Base-by-base conservation (phyloP, 2,113 vertebrate genomes). In the Sarotherodon lohbergeri region DNA sequence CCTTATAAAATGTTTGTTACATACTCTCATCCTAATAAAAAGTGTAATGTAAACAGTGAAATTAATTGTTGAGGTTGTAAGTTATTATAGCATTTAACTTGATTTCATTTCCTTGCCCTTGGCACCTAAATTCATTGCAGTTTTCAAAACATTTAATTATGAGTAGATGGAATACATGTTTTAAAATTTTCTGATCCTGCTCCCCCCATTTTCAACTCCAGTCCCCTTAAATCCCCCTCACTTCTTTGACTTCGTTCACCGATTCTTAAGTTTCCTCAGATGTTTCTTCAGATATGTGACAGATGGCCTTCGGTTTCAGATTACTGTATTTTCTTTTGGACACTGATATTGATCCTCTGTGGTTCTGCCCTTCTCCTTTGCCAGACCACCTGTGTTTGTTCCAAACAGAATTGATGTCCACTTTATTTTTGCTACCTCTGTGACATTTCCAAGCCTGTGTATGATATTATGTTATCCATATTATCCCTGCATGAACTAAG, bases 281-380 rank as follows among this genome's bases (percentile, higher is more conserved):
- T 39, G 50, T 85, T 68, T 41, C 59, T 43, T 76, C 14, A 76
- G 32, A 36, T 29, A 16, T 66, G 63, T 85, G 82, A 34, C 85
- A 71, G 59, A 83, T 85, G 89, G 71, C 55, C 52, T 87, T 73
- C 83, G 39, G 84, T 71, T 54, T 90, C 79, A 84, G 16, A 85
- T 85, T 55, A n/a, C 61, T 83, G 66, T 41, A 2, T 9, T 56
- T 10, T 43, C 73, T 52, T 52, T 32, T 78, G 73, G 17, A 61
- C 55, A 57, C 36, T 57, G 54, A 59, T 52, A 52, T 56, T 29
- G 39, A 66, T 59, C 9, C 55, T 24, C 46, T 36, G 9, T 56
- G 55, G 55, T 54, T 80, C 4, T 55, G 34, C 27, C 48, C 79
- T 63, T 52, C 41, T 39, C 52, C 41, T 88, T 66, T 57, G 59